These are phyloP conservation scores for Pseudorhiza aurosa DNA, from an alignment of 30 jellyfish, hydroid and myxozoan genomes.

Conservation along the genomic window DNA sequence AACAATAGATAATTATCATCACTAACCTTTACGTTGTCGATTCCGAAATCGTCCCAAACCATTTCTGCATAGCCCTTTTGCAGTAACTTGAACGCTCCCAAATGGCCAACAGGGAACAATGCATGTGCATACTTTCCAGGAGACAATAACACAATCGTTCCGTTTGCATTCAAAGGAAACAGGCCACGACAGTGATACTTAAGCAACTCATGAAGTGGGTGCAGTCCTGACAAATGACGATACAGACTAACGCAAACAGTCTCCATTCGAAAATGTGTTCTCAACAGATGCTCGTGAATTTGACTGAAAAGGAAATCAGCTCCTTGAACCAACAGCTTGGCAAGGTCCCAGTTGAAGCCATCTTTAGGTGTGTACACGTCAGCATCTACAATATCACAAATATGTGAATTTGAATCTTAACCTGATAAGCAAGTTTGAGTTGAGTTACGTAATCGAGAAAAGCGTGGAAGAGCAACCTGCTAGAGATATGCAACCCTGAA, in stretches of 20 bases:
- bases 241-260: slow-evolving; percentile 61
- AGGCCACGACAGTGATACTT: slow-evolving; percentile 84
- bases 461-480: no score
- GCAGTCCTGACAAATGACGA: slow-evolving; percentile 65
- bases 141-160: neutral
- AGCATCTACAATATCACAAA: slow-evolving; percentile 55
- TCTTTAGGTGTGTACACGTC: slow-evolving; percentile 72
- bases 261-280: slow-evolving; percentile 70
- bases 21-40: slow-evolving; percentile 28
- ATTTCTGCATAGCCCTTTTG: slow-evolving; percentile 53
- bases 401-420: no score
- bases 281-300: slow-evolving; percentile 70
- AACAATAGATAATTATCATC: no score
- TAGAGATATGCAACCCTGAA: no score
- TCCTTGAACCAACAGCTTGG: slow-evolving; percentile 57
- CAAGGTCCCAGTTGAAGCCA: slow-evolving; percentile 71
- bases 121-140: slow-evolving; percentile 38
- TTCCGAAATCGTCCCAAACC: slow-evolving; percentile 62
- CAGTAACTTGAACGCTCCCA: slow-evolving; percentile 41
- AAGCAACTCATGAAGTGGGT: slow-evolving; percentile 73
- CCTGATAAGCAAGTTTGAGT: no score
- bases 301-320: slow-evolving; percentile 55
- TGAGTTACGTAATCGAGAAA: no score
- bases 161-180: slow-evolving; percentile 16
- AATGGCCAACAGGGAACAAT: slow-evolving; percentile 63